Conservation (phyloP, 2,888 invertebrate genomes). For the Rhopalosiphum nymphaeae region DNA sequence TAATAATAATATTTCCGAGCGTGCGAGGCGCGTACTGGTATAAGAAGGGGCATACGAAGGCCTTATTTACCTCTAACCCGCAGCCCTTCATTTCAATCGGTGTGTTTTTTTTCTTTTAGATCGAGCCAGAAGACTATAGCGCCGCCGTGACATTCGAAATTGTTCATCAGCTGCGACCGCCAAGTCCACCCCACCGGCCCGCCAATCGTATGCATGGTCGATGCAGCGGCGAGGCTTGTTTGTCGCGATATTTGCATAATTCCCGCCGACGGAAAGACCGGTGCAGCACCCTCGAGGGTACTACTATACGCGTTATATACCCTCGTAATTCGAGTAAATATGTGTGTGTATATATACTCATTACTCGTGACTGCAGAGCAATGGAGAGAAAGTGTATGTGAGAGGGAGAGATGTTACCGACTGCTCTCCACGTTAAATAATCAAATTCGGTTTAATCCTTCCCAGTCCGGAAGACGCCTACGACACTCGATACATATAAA, state of each 20-base stretch:
- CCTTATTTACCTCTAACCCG: background rate
- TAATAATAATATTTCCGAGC: slow-evolving; percentile 23
- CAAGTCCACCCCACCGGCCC: background rate
- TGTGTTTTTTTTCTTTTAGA: background rate
- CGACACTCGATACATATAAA: slow-evolving; percentile 47
- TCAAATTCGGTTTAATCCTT: slow-evolving; percentile 54
- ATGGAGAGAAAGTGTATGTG: background rate
- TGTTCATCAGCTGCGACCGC: slow-evolving; percentile 17
- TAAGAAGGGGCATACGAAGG: background rate
- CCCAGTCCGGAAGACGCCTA: slow-evolving; percentile 7
- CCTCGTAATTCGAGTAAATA: background rate
- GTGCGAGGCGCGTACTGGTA: background rate
- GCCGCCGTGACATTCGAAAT: slow-evolving; percentile 31
- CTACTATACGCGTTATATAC: background rate
- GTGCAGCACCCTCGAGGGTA: slow-evolving; percentile 27
- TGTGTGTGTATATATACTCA: background rate
- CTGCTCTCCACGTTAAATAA: slow-evolving; percentile 35
- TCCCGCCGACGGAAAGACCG: slow-evolving; percentile 13
- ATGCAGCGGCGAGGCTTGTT: background rate
- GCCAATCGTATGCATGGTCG: too few species aligned
- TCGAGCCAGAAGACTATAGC: background rate
- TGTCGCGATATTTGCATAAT: slow-evolving; percentile 58
- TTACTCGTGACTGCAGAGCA: background rate
- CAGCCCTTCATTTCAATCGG: background rate
- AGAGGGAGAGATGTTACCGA: background rate